A percentile compares a stretch with the other conserved stretches of the same genome.
Conservation (phyloP, 2,797 vertebrate species). For the Erpetoichthys calabaricus region DNA sequence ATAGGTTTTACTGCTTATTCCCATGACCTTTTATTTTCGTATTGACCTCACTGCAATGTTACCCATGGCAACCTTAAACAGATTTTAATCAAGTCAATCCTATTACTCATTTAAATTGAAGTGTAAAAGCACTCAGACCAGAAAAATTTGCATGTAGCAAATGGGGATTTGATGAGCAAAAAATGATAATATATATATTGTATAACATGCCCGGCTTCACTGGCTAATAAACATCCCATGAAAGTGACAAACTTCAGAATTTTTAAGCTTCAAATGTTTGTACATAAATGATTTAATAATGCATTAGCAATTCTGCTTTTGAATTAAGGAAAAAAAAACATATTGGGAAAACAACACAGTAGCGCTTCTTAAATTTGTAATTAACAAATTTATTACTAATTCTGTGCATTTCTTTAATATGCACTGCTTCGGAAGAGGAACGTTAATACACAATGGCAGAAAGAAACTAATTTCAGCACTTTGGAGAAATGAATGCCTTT, state of each 20-base stretch:
- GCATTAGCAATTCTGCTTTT: constrained; percentile 68
- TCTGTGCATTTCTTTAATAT: constrained; percentile 71
- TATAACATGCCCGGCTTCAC: constrained; percentile 71
- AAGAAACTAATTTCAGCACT: constrained; percentile 77
- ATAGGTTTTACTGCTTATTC: constrained; percentile 56
- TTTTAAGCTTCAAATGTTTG: constrained; percentile 71
- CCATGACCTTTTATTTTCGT: constrained; percentile 64
- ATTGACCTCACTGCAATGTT: constrained; percentile 70
- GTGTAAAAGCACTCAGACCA: constrained; percentile 69
- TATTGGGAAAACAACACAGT: constrained; percentile 69
- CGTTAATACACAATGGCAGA: constrained; percentile 75
- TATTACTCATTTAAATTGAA: constrained; percentile 74
- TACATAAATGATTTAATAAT: constrained; percentile 71
- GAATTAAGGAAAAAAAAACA: constrained; percentile 43
- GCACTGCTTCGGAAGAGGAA: constrained; percentile 66
- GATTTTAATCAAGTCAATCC: constrained; percentile 69
- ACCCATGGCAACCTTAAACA: constrained; percentile 69
- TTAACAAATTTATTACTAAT: constrained; percentile 80
- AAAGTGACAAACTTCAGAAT: constrained; percentile 75
- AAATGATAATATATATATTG: constrained; percentile 71
- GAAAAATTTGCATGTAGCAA: constrained; percentile 69
- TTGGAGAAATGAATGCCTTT: constrained; percentile 77
- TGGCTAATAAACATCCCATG: constrained; percentile 68
- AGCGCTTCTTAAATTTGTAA: constrained; percentile 77
- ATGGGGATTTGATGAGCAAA: constrained; percentile 72